Conservation (phyloP, 2,888 invertebrate species). For the Fissipunctia ypsillon region DNA sequence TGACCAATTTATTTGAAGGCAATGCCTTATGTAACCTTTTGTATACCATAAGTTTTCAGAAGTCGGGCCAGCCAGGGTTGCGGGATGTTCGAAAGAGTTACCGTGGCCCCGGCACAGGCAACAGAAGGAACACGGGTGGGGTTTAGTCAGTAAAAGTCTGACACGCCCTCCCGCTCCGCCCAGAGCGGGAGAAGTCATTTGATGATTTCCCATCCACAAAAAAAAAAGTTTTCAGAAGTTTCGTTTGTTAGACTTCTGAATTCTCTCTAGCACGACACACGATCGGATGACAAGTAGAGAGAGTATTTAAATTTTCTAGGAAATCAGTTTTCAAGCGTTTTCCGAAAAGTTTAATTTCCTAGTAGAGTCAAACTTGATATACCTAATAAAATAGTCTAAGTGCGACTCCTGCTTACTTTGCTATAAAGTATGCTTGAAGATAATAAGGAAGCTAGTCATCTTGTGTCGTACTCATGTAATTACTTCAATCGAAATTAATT, state of each 20-base stretch:
- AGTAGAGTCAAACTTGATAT: not conserved
- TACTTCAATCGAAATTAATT: conserved; percentile 27
- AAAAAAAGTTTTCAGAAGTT: no score
- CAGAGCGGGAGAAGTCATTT: no score
- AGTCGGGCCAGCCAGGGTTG: no score
- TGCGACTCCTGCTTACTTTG: not conserved
- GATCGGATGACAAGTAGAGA: not conserved
- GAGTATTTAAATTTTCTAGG: not conserved
- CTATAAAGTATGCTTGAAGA: not conserved
- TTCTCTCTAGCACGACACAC: not conserved
- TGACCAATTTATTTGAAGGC: not conserved
- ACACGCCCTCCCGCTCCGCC: no score
- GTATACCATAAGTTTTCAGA: no score
- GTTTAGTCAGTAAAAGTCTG: no score
- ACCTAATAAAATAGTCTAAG: not conserved
- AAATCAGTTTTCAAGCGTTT: not conserved
- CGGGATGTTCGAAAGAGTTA: no score
- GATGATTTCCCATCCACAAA: no score
- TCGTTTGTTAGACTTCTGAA: not conserved
- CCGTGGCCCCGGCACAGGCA: no score
- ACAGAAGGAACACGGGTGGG: no score
- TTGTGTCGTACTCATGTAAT: conserved; percentile 21
- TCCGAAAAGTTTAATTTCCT: not conserved
- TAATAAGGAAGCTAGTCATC: conserved; percentile 18
- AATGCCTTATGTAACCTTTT: no score